Percentiles rank a stretch among this genome's conserved stretches.
Conservation (phyloP, 2,888 invertebrate genomes). For the Oxyteleia sp. region DNA sequence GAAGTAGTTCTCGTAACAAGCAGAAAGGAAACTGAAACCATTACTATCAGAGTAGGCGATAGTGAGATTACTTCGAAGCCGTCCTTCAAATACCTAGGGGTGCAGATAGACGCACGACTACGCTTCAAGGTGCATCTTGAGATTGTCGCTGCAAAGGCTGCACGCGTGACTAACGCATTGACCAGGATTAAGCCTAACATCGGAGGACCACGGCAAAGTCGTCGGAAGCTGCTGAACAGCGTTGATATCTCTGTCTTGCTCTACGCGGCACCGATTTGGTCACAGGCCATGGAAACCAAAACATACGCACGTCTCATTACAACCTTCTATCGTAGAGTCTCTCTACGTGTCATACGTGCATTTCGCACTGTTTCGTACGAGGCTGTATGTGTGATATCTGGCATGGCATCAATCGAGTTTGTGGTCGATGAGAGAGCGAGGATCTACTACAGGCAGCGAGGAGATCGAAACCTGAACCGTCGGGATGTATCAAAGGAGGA, state of each 20-base stretch:
- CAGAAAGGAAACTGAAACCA: too few species aligned
- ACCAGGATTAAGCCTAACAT: conserved; percentile 29
- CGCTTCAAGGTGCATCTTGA: too few species aligned
- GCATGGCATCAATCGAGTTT: background rate
- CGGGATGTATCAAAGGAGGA: background rate
- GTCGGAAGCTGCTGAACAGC: conserved; percentile 35
- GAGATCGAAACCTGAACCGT: background rate
- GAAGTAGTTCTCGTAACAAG: too few species aligned
- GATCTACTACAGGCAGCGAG: background rate
- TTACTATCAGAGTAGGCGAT: too few species aligned
- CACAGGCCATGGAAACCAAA: background rate
- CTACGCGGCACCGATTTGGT: conserved; percentile 47
- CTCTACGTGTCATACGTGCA: conserved; percentile 1
- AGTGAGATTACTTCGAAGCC: too few species aligned
- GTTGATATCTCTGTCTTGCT: conserved; percentile 51
- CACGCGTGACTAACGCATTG: too few species aligned
- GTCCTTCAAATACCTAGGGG: too few species aligned
- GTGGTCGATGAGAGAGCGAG: background rate
- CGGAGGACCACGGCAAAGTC: conserved; percentile 25
- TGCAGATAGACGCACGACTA: too few species aligned
- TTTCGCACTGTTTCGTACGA: conserved; percentile 14
- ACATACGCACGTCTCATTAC: background rate
- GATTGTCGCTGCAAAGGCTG: too few species aligned
- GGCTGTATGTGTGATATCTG: conserved; percentile 4
- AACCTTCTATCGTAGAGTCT: background rate